Evolutionary conservation across 2,888 invertebrate species (phyloP).

Genomic region (Troides aeacus): DNA sequence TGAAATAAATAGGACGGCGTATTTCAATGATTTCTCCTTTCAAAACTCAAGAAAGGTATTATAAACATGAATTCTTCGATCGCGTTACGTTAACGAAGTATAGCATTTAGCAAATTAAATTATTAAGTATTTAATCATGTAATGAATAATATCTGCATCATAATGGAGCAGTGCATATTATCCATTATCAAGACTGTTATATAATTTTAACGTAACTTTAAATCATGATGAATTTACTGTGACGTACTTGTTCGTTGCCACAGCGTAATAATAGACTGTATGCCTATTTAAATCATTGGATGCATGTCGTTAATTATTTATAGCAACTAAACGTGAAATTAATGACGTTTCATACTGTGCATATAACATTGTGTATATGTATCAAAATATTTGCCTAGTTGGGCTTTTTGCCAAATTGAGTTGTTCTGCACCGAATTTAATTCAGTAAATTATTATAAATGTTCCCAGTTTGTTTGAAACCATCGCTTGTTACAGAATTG

Average conservation of each 20-base stretch:
- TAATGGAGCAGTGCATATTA: not conserved
- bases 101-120: too few relatives aligned
- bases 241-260: slow-evolving; percentile 15
- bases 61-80: too few relatives aligned
- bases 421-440: slow-evolving; percentile 52
- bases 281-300: slow-evolving; percentile 24
- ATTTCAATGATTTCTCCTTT: too few relatives aligned
- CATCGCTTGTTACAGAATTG: slow-evolving; percentile 41
- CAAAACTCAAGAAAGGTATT: too few relatives aligned
- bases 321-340: slow-evolving; percentile 18
- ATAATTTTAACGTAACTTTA: slow-evolving; percentile 9
- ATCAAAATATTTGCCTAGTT: slow-evolving; percentile 55
- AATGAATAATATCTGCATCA: too few relatives aligned
- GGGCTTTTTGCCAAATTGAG: slow-evolving; percentile 62
- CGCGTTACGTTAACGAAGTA: too few relatives aligned
- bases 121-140: too few relatives aligned
- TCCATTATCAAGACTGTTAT: not conserved
- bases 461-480: slow-evolving; percentile 49
- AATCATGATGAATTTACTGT: slow-evolving; percentile 5
- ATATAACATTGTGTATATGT: slow-evolving; percentile 8
- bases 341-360: slow-evolving; percentile 15
- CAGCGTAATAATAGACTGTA: slow-evolving; percentile 14
- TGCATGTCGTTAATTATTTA: slow-evolving; percentile 20
- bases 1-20: too few relatives aligned
- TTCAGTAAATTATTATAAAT: slow-evolving; percentile 56